phyloP scores from a whole-genome alignment of 2,113 vertebrate species.

The Parotia lawesii region DNA sequence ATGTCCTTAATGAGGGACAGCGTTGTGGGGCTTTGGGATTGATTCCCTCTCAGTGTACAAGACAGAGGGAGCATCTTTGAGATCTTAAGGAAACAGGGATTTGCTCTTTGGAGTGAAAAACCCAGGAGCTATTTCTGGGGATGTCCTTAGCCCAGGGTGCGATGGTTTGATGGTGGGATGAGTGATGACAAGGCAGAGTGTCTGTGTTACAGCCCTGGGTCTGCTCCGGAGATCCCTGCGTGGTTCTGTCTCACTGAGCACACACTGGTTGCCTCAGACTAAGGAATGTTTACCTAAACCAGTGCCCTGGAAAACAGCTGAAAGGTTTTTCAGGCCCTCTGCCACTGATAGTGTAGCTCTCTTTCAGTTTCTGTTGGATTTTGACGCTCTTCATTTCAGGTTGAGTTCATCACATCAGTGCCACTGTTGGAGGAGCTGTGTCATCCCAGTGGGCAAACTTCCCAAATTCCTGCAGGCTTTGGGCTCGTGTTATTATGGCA shows the following conservation, averaged over 20 bases:
- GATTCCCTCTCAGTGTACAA: not conserved
- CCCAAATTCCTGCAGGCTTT: not conserved
- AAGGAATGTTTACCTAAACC: not conserved
- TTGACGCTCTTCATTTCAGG: not conserved
- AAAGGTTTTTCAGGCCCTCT: not conserved
- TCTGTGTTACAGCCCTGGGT: not conserved
- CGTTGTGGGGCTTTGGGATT: rapidly evolving
- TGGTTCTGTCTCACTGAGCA: not conserved
- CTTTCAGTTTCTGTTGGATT: not conserved
- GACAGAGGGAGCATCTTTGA: not conserved
- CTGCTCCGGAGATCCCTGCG: not conserved
- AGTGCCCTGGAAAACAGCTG: not conserved
- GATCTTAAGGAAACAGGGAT: not conserved
- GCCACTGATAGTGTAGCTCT: not conserved
- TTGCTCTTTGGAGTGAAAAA: not conserved
- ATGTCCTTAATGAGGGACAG: not conserved
- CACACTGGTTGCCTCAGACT: not conserved
- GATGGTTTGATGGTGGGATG: not conserved
- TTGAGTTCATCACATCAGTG: not conserved
- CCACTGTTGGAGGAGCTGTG: not conserved
- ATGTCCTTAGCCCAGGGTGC: not conserved
- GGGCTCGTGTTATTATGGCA: not conserved
- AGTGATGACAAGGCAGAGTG: slow-evolving; percentile 5
- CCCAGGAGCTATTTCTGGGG: not conserved
- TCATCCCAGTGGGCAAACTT: not conserved